Evolutionary conservation across 2,797 vertebrate species (phyloP).

Genomic region (Acridotheres tristis): DNA sequence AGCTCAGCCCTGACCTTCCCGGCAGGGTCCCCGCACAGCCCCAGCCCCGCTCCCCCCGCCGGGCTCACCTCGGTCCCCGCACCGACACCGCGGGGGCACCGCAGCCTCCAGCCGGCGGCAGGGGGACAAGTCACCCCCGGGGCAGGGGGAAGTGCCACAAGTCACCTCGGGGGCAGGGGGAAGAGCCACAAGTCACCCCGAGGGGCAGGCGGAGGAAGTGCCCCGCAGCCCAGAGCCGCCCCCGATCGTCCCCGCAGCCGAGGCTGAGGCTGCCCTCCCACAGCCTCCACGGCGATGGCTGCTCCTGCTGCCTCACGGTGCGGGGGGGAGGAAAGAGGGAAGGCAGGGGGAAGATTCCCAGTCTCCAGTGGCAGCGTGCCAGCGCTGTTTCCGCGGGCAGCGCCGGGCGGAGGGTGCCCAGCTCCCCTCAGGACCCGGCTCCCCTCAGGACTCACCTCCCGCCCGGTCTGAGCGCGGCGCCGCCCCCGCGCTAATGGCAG

Average conservation of each 20-base stretch:
- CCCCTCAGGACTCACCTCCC: neutral
- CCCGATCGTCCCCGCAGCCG: neutral
- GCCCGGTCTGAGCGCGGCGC: neutral
- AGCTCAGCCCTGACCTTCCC: neutral
- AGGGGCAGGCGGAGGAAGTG: neutral
- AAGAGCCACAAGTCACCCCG: neutral
- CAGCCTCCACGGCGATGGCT: neutral
- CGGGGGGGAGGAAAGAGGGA: neutral
- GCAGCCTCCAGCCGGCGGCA: neutral
- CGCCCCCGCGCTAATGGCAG: conserved; percentile 19
- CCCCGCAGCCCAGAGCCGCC: neutral
- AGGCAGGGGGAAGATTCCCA: neutral
- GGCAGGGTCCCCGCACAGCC: neutral
- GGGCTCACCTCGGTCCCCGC: neutral
- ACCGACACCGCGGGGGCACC: neutral
- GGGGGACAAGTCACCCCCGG: neutral
- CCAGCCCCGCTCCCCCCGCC: neutral
- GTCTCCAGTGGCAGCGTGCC: neutral
- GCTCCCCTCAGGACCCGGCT: neutral
- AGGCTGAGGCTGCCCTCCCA: neutral
- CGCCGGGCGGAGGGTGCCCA: neutral
- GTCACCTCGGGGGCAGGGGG: neutral
- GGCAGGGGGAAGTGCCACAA: neutral
- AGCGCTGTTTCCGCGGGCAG: neutral
- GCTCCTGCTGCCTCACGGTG: conserved; percentile 4